phyloP scores from a whole-genome alignment of 23 tunicate species.

The Trididemnum clinides region DNA sequence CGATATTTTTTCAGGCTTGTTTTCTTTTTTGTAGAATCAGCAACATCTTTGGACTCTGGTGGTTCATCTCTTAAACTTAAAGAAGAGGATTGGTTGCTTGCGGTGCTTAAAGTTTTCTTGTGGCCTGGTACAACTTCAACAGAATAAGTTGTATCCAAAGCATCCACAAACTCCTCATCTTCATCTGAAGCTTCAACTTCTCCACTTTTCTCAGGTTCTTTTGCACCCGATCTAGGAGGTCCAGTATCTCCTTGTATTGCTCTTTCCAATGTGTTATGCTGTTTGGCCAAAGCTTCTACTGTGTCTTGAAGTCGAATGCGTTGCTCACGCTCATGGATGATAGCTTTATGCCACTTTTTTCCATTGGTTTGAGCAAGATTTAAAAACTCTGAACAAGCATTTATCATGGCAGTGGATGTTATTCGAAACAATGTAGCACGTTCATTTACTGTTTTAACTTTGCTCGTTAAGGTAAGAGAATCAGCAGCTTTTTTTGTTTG shows the following conservation, averaged over 20 bases:
- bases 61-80: not conserved
- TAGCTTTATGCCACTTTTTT: slow-evolving; percentile 87
- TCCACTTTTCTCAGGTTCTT: not conserved
- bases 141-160: slow-evolving; percentile 67
- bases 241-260: slow-evolving; percentile 85
- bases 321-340: slow-evolving; percentile 91
- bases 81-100: not conserved
- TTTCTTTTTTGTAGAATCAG: not conserved
- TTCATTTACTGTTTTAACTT: slow-evolving; percentile 84
- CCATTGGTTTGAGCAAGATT: slow-evolving; percentile 82
- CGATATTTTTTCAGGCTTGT: slow-evolving; percentile 18
- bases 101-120: slow-evolving; percentile 22
- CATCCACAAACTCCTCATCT: slow-evolving; percentile 91
- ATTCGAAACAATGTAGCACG: slow-evolving; percentile 84
- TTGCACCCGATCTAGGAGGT: slow-evolving; percentile 38
- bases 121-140: slow-evolving; percentile 43
- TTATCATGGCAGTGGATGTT: slow-evolving; percentile 90
- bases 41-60: slow-evolving; percentile 5
- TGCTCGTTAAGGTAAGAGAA: not conserved
- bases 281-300: slow-evolving; percentile 95
- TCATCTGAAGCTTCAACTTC: slow-evolving; percentile 49
- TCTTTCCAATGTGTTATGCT: slow-evolving; percentile 87
- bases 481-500: not conserved
- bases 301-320: slow-evolving; percentile 92
- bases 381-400: slow-evolving; percentile 73